Conservation (phyloP, 30 jellyfish, hydroid and myxozoan species). For the Hydra vulgaris region DNA sequence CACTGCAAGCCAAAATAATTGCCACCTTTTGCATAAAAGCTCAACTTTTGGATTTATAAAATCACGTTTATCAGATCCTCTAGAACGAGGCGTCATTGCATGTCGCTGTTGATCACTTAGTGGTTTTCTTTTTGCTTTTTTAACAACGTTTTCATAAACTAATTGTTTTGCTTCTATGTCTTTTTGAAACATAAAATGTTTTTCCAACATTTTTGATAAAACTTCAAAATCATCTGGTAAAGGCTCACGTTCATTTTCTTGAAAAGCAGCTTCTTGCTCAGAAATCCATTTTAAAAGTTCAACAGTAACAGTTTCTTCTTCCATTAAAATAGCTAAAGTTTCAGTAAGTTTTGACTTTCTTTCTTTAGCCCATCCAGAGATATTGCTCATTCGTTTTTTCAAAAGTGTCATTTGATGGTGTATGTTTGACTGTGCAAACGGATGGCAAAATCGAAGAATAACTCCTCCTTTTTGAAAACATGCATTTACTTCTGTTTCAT, state of each 20-base stretch:
- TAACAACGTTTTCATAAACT: constrained; percentile 63
- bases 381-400: constrained; percentile 64
- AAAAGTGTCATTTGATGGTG: constrained; percentile 70
- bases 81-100: constrained; percentile 18
- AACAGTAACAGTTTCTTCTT: constrained; percentile 56
- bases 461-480: constrained; percentile 81
- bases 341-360: constrained; percentile 58
- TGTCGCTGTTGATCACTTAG: constrained; percentile 51
- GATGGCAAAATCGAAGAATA: constrained; percentile 91
- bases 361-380: constrained; percentile 89
- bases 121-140: constrained; percentile 71
- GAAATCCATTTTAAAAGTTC: constrained; percentile 66
- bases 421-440: constrained; percentile 63
- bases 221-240: constrained; percentile 82
- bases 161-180: constrained; percentile 68
- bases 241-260: constrained; percentile 56
- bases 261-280: constrained; percentile 53
- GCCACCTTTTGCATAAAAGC: constrained; percentile 88
- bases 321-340: constrained; percentile 49
- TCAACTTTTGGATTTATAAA: constrained; percentile 64
- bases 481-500: constrained; percentile 51
- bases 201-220: constrained; percentile 48
- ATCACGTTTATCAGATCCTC: constrained; percentile 60
- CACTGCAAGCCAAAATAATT: constrained; percentile 66
- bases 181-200: constrained; percentile 49